Percentiles rank a stretch among this genome's conserved stretches.
These are phyloP conservation scores for Drosophila asahinai DNA, from an alignment of 1,140 invertebrate species.

Conservation along the genomic window DNA sequence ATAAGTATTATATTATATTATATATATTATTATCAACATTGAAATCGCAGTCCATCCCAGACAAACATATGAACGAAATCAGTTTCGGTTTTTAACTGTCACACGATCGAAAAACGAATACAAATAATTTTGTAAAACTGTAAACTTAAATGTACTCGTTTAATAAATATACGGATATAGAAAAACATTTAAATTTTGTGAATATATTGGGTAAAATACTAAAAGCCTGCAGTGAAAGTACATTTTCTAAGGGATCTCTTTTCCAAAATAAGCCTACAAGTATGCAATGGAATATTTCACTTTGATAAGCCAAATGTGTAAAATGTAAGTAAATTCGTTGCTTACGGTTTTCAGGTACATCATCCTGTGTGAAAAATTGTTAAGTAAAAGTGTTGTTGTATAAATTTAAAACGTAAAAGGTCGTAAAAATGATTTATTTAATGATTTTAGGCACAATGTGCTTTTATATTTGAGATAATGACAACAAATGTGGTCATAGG, in stretches of 20 bases:
- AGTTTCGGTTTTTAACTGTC: slow-evolving; percentile 32
- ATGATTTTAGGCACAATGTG: too few relatives aligned
- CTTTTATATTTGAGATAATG: too few relatives aligned
- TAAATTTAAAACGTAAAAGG: too few relatives aligned
- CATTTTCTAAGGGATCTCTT: too few relatives aligned
- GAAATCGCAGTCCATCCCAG: slow-evolving; percentile 58
- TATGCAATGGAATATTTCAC: background rate
- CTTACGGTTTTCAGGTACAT: too few relatives aligned
- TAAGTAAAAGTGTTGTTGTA: too few relatives aligned
- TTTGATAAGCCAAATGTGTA: background rate
- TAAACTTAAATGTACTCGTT: slow-evolving; percentile 54
- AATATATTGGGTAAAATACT: background rate
- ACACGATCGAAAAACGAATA: slow-evolving; percentile 14
- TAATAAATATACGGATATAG: slow-evolving; percentile 53
- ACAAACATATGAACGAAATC: slow-evolving; percentile 26
- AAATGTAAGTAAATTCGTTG: background rate
- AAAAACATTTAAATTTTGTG: background rate
- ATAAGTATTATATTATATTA: slow-evolving; percentile 36
- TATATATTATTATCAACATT: slow-evolving; percentile 41
- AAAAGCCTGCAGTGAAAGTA: background rate
- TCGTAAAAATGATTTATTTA: too few relatives aligned
- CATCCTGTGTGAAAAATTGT: too few relatives aligned
- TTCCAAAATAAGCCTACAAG: background rate
- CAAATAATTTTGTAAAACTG: slow-evolving; percentile 37
- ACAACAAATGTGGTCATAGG: too few relatives aligned